Evolutionary conservation across 1,140 invertebrate genomes (phyloP).

Genomic region (Ditylenchus dipsaci): DNA sequence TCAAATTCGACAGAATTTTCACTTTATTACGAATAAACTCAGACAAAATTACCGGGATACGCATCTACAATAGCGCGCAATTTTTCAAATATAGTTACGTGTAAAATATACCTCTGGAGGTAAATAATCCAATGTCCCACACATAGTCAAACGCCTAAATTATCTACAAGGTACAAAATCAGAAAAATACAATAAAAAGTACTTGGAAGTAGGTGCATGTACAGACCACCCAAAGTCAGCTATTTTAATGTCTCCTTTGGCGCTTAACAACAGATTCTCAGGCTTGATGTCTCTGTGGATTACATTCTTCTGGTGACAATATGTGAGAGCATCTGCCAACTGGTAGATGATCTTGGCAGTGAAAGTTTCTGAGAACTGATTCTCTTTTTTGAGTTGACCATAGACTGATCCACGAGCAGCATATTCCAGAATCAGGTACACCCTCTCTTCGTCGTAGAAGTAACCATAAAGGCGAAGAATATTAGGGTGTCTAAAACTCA

Average conservation of each 20-base stretch:
- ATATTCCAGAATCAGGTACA: slow-evolving; percentile 87
- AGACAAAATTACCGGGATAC: too few species aligned
- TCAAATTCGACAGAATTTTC: too few species aligned
- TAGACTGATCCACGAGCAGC: slow-evolving; percentile 82
- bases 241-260: slow-evolving; percentile 81
- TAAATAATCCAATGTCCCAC: slow-evolving; percentile 80
- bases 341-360: slow-evolving; percentile 56
- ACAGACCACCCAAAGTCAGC: slow-evolving; percentile 73
- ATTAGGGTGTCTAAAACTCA: slow-evolving; percentile 73
- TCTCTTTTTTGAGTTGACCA: slow-evolving; percentile 59
- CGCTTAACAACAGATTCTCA: slow-evolving; percentile 79
- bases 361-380: slow-evolving; percentile 62
- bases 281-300: slow-evolving; percentile 93
- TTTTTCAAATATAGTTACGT: background rate
- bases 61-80: background rate
- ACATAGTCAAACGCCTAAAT: slow-evolving; percentile 45
- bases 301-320: slow-evolving; percentile 87
- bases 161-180: background rate
- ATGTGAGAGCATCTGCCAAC: slow-evolving; percentile 78
- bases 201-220: background rate
- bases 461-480: slow-evolving; percentile 81
- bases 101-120: slow-evolving; percentile 83
- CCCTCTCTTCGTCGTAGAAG: slow-evolving; percentile 80
- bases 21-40: too few species aligned
- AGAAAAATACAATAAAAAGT: background rate